Evolutionary conservation across 2,888 invertebrate species (phyloP).

Genomic region (Argyra leucocephala): DNA sequence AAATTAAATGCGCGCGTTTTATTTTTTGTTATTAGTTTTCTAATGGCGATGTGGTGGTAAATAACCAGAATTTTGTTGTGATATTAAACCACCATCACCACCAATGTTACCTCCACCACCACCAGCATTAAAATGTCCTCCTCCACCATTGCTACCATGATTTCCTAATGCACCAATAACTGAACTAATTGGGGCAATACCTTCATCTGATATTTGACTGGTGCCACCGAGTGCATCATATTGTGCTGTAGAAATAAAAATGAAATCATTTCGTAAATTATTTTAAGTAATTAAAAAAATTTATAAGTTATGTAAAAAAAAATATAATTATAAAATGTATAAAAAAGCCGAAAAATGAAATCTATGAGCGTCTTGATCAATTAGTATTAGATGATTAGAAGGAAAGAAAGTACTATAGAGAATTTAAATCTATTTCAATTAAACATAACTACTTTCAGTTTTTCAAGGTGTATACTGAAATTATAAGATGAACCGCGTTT

Average conservation of each 20-base stretch:
- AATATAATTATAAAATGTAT: too few relatives aligned
- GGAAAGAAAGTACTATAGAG: too few relatives aligned
- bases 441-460: too few relatives aligned
- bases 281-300: too few relatives aligned
- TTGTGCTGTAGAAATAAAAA: slow-evolving; percentile 33
- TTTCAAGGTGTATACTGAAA: too few relatives aligned
- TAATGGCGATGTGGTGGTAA: slow-evolving; percentile 10
- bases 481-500: too few relatives aligned
- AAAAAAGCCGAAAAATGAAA: too few relatives aligned
- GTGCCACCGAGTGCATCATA: slow-evolving; percentile 41
- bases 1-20: slow-evolving; percentile 6
- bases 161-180: slow-evolving; percentile 36
- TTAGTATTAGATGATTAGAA: too few relatives aligned
- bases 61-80: neutral
- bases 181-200: slow-evolving; percentile 38
- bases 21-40: neutral
- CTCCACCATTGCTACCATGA: neutral
- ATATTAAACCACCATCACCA: neutral
- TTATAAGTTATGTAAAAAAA: too few relatives aligned
- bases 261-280: too few relatives aligned
- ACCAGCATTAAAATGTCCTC: neutral
- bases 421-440: too few relatives aligned
- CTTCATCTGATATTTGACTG: slow-evolving; percentile 39
- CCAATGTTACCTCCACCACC: neutral
- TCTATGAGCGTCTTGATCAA: too few relatives aligned